phyloP scores from a whole-genome alignment of 1,140 invertebrate species.

The Lethocerus indicus region DNA sequence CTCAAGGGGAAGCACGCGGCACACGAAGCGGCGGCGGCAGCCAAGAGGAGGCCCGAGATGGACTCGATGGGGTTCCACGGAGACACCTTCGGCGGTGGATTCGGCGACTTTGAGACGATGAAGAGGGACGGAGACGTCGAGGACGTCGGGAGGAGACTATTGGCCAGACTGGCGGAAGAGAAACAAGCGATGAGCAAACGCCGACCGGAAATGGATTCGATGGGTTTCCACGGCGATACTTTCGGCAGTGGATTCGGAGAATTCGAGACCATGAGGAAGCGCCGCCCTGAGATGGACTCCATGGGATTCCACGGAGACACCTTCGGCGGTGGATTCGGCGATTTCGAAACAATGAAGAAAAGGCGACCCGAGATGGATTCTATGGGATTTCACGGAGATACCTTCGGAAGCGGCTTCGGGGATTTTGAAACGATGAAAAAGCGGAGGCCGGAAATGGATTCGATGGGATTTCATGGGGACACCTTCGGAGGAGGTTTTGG shows the following conservation, averaged over 20 bases:
- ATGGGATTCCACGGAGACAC: conserved; percentile 26
- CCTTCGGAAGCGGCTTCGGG: conserved; percentile 24
- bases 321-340: conserved; percentile 29
- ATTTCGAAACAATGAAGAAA: conserved; percentile 26
- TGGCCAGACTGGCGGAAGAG: conserved; percentile 25
- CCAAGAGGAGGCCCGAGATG: conserved; percentile 21
- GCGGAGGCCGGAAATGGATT: conserved; percentile 15
- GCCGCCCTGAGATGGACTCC: conserved; percentile 17
- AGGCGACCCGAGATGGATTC: conserved; percentile 21
- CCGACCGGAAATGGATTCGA: conserved; percentile 16
- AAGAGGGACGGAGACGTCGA: conserved; percentile 15
- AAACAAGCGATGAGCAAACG: conserved; percentile 23
- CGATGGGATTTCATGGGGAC: conserved; percentile 20
- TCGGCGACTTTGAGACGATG: conserved; percentile 26
- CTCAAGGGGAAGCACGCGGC: conserved; percentile 22
- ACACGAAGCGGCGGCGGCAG: conserved; percentile 22
- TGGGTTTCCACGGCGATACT: conserved; percentile 26
- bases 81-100: conserved; percentile 24
- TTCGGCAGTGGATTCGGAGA: conserved; percentile 28
- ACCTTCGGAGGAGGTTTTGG: conserved; percentile 19
- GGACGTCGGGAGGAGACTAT: too few species aligned
- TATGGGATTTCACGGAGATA: conserved; percentile 22
- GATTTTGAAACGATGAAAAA: conserved; percentile 26
- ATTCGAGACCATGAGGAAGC: conserved; percentile 25
- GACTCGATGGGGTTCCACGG: conserved; percentile 20